Conservation (phyloP, 2,113 vertebrate genomes). For the Archilochus colubris region DNA sequence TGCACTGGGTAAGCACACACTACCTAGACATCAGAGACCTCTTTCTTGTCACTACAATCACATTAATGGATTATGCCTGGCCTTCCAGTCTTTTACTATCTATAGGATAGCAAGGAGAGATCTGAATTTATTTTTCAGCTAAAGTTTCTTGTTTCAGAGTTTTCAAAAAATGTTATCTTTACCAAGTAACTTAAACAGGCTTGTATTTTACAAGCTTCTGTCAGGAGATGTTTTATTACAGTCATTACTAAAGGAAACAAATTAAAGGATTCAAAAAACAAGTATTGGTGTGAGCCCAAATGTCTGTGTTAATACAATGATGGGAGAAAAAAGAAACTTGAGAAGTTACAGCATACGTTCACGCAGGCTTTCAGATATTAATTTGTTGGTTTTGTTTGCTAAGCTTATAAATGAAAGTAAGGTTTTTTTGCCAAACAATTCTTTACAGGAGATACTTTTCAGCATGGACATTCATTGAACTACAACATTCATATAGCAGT, state of each 20-base stretch:
- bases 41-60: background rate
- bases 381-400: background rate
- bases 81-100: background rate
- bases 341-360: background rate
- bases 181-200: background rate
- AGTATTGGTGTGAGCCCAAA: background rate
- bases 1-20: accelerated
- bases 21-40: background rate
- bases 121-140: conserved; percentile 38
- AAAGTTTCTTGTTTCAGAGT: background rate
- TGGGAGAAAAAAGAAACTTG: background rate
- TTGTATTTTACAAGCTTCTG: conserved; percentile 4
- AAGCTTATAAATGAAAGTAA: background rate
- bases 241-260: background rate
- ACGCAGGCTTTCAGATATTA: background rate
- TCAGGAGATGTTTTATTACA: background rate
- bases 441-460: background rate
- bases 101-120: background rate
- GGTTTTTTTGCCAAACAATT: background rate
- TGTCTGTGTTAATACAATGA: background rate
- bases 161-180: conserved; percentile 14
- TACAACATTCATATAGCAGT: background rate
- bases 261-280: background rate
- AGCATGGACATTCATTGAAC: background rate
- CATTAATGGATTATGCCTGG: conserved; percentile 9